phyloP scores from a whole-genome alignment of 2,888 invertebrate genomes.

The Schizotus pectinicornis region DNA sequence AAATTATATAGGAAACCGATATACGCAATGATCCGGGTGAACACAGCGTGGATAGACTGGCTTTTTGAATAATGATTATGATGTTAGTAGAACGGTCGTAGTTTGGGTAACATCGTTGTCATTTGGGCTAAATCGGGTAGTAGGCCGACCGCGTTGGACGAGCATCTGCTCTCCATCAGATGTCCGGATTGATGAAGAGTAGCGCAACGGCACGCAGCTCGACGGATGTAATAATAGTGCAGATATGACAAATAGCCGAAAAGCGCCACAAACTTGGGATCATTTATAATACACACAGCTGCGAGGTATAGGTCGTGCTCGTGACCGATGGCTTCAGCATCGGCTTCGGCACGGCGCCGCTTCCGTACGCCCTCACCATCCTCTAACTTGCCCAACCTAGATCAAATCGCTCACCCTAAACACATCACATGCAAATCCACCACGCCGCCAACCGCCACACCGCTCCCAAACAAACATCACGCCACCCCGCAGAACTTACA shows the following conservation, averaged over 20 bases:
- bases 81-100: conserved; percentile 10
- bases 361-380: conserved; percentile 6
- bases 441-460: conserved; percentile 13
- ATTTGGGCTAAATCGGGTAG: conserved; percentile 17
- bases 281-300: conserved; percentile 61
- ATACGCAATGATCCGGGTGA: conserved; percentile 6
- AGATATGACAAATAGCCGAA: conserved; percentile 60
- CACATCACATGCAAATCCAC: conserved; percentile 24
- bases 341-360: conserved; percentile 15
- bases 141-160: conserved; percentile 19
- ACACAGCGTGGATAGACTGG: neutral
- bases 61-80: conserved; percentile 26
- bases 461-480: conserved; percentile 16
- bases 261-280: conserved; percentile 59
- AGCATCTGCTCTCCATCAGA: conserved; percentile 46
- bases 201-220: conserved; percentile 47
- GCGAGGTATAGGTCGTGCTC: conserved; percentile 51
- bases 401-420: conserved; percentile 21
- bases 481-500: conserved; percentile 10
- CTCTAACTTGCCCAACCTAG: conserved; percentile 9
- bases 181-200: conserved; percentile 51
- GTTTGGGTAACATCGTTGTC: conserved; percentile 21
- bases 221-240: conserved; percentile 58
- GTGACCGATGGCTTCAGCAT: conserved; percentile 48
- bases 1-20: conserved; percentile 31